Conservation (phyloP, 2,797 vertebrate genomes). For the Austrolebias charrua region DNA sequence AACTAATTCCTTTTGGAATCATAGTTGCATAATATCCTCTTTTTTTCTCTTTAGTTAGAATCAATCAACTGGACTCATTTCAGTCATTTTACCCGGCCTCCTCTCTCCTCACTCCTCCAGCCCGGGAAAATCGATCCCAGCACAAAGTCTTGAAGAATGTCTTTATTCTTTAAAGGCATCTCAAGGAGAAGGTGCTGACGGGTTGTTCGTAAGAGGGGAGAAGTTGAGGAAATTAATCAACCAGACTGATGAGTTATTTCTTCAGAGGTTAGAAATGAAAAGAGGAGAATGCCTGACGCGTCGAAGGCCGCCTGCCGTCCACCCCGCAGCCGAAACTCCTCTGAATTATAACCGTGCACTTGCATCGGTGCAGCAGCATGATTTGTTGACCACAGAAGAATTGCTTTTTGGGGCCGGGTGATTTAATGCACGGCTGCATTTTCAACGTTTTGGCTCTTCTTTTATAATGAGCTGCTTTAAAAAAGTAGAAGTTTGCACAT, state of each 20-base stretch:
- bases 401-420: background rate
- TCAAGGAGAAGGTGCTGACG: conserved; percentile 11
- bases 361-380: background rate
- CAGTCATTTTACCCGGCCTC: background rate
- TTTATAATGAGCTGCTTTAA: background rate
- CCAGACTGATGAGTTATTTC: conserved; percentile 4
- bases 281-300: background rate
- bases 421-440: background rate
- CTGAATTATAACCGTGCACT: conserved; percentile 3
- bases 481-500: background rate
- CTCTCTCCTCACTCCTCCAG: background rate
- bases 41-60: background rate
- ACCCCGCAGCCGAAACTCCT: background rate
- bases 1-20: background rate
- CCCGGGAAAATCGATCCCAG: conserved; percentile 7
- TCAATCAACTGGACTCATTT: background rate
- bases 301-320: background rate
- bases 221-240: conserved; percentile 6
- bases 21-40: background rate
- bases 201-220: background rate
- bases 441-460: background rate
- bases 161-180: conserved; percentile 10
- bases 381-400: conserved; percentile 4
- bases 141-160: conserved; percentile 5
- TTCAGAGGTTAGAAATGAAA: conserved; percentile 1